Evolutionary conservation across 2,888 invertebrate species (phyloP), one percentile per base, ranked within the genome.

Genomic region (Leptinotarsa tumamoca): DNA sequence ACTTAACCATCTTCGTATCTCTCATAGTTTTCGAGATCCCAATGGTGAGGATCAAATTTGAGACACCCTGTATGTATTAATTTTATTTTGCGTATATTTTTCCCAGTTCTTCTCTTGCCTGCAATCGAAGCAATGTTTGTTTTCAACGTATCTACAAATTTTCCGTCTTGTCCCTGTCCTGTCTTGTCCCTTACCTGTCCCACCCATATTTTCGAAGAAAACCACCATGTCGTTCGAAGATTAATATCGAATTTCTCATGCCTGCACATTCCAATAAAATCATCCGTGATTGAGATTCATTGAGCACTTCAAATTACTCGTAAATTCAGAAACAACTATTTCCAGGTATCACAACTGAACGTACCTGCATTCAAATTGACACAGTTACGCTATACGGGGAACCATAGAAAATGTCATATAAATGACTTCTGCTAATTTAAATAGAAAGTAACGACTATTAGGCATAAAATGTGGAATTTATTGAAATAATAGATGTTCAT

Each of bases 241-340:
- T 21, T 23, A 27, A 58, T 58, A 14, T 58, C 15, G 23, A 23
- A 58, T 58, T 58, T 15, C 58, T 58, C 58, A 13, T 14, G 23
- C 58, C 58, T 15, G 14, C 21, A 14, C 21, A 3, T 58, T 15
- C 58, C 58, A 4, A 58, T 58, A 58, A 23, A 58, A 18, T 58
- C 58, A 18, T 4, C 5, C n/a, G 17, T n/a, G 7, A 63, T 63
- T 63, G 63, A 43, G 63, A 63, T 63, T 63, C 63, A 63, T 63
- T 33, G 43, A 63, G 63, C 43, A 63, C 63, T 63, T 63, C 43
- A n/a, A 63, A 43, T 63, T 10, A n/a, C 63, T 63, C 63, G 63
- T 63, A 63, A 63, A 63, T 63, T 63, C 43, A 63, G 63, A 63
- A 33, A 63, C 63, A 43, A 63, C 63, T 63, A 63, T 43, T 63